Evolutionary conservation across 2,888 invertebrate species (phyloP), one percentile per base, ranked within the genome.

Genomic region (Cosmia trapezina): DNA sequence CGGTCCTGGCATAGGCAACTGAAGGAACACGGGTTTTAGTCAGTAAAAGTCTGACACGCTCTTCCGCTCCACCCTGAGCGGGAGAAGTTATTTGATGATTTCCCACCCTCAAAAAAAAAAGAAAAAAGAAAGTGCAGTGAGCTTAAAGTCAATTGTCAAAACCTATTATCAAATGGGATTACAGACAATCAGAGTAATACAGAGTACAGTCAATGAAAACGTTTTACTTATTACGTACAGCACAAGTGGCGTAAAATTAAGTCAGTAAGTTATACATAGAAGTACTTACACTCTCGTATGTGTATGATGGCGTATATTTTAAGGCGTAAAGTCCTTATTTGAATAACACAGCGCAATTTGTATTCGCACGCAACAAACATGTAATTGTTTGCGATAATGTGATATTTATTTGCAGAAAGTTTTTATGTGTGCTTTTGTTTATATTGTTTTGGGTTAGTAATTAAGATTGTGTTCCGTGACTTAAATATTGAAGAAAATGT

Each of bases 301-400:
- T 70, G 45, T 73, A 47, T 60, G 49, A 53, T 63, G 61, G 41
- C 57, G 64, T 70, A 81, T 75, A 76, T 70, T 84, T 81, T 72
- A 77, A 79, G 64, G 51, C 72, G 63, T 72, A 73, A 81, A 74
- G 76, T 75, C 56, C 78, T 83, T 80, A 84, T 88, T 86, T 85
- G 80, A 84, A 88, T 85, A 86, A 84, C 82, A 84, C 73, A 73
- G 80, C 76, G 79, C 81, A 85, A 86, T 88, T 88, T 83, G 86
- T 83, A 82, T 78, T 80, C 78, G 78, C 87, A 88, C 88, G 83
- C 85, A 83, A 84, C 78, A 78, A 76, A 65, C 73, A 59, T 77
- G 81, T 87, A 87, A 87, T 87, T 86, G 86, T 83, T 70, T 43
- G 77, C 73, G 81, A 87, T 86, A 86, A 80, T 86, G 78, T 78